Conservation (phyloP, 23 tunicate genomes). For the Oikopleura dioica region DNA sequence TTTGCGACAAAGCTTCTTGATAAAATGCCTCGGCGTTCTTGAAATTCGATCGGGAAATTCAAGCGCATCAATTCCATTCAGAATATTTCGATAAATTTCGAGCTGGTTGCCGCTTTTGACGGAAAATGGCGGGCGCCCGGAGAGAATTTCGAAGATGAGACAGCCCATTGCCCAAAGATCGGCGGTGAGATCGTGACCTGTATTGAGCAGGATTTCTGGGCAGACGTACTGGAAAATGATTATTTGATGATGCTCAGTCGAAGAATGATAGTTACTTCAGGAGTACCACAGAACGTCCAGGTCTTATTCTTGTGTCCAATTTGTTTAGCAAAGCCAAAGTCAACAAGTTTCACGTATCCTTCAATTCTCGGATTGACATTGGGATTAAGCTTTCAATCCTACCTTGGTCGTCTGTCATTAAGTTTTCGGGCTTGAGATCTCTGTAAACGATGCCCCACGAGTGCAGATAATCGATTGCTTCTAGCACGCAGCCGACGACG, state of each 20-base stretch:
- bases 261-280: too few relatives aligned
- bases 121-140: slow-evolving; percentile 63
- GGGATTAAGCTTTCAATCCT: too few relatives aligned
- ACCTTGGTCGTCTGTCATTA: neutral
- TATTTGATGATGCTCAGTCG: too few relatives aligned
- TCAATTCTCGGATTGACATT: too few relatives aligned
- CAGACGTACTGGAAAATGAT: slow-evolving; percentile 87
- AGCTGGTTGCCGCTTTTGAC: slow-evolving; percentile 27
- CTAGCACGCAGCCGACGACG: slow-evolving; percentile 63
- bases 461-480: slow-evolving; percentile 81
- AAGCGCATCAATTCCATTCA: neutral
- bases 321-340: slow-evolving; percentile 73
- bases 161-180: slow-evolving; percentile 87
- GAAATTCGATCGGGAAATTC: neutral
- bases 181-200: slow-evolving; percentile 81
- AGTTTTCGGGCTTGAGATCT: slow-evolving; percentile 17
- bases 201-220: slow-evolving; percentile 60
- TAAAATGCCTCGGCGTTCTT: neutral
- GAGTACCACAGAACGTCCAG: slow-evolving; percentile 93
- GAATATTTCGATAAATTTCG: slow-evolving; percentile 27
- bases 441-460: slow-evolving; percentile 46
- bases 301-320: slow-evolving; percentile 48
- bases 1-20: neutral
- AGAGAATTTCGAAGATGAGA: slow-evolving; percentile 57
- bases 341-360: slow-evolving; percentile 74